Evolutionary conservation across 2,113 vertebrate genomes (phyloP).

Genomic region (Tyrannus savana): DNA sequence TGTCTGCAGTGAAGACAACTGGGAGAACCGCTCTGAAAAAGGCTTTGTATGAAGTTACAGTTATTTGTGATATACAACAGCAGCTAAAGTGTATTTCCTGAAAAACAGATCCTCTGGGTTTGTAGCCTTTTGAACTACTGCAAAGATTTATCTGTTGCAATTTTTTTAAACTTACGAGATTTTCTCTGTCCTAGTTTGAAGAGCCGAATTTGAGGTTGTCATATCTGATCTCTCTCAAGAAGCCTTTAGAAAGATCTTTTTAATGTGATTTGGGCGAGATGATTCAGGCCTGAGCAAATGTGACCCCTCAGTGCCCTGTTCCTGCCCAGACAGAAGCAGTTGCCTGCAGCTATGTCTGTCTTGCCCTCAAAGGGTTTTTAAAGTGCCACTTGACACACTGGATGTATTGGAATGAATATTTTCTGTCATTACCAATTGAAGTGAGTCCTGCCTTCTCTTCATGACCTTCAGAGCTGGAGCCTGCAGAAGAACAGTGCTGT

Average conservation of each 20-base stretch:
- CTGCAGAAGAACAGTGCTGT: background rate
- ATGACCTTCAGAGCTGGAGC: background rate
- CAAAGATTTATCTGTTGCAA: background rate
- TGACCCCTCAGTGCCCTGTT: constrained; percentile 23
- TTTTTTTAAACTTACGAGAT: background rate
- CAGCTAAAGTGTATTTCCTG: background rate
- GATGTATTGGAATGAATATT: constrained; percentile 20
- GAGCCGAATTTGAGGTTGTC: background rate
- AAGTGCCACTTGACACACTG: constrained; percentile 27
- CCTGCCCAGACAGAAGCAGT: constrained; percentile 39
- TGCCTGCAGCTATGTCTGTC: constrained; percentile 40
- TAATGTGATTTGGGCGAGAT: background rate
- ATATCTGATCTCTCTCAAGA: background rate
- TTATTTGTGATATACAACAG: background rate
- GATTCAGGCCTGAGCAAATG: constrained; percentile 13
- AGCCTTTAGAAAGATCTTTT: constrained; percentile 17
- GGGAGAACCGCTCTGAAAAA: background rate
- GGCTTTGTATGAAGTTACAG: background rate
- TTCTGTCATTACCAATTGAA: constrained; percentile 17
- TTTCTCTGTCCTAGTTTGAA: background rate
- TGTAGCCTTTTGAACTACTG: background rate
- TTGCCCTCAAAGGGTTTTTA: constrained; percentile 24
- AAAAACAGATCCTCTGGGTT: background rate
- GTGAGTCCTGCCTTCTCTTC: background rate
- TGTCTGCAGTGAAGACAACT: background rate